Conservation (phyloP, 92 coral and sea anemone species). For the Actinostola sp. region DNA sequence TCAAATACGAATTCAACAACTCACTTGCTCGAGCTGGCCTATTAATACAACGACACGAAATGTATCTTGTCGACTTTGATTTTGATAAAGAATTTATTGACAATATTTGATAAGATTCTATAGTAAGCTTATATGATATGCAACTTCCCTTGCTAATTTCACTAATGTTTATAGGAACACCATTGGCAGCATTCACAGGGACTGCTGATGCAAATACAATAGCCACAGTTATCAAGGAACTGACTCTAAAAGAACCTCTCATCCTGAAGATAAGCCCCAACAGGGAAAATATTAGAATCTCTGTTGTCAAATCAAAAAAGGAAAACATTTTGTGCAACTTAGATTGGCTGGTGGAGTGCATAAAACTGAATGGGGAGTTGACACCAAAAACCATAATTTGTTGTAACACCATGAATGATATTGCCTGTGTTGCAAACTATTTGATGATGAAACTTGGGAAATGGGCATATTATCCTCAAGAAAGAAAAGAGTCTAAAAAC, state of each 20-base stretch:
- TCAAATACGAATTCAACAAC: too few species aligned
- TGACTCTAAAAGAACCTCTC: background rate
- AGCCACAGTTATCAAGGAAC: background rate
- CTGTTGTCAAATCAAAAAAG: conserved; percentile 5
- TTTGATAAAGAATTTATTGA: too few species aligned
- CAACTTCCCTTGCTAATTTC: too few species aligned
- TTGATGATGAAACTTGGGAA: conserved; percentile 30
- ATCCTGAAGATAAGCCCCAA: conserved; percentile 29
- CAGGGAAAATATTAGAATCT: conserved; percentile 16
- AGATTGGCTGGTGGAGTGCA: conserved; percentile 16
- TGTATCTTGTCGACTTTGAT: too few species aligned
- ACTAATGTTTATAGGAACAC: too few species aligned
- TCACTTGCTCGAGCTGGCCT: too few species aligned
- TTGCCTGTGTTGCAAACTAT: conserved; percentile 27
- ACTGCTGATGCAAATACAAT: conserved; percentile 23
- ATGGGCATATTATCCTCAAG: background rate
- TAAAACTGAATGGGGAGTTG: conserved; percentile 4
- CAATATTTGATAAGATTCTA: too few species aligned
- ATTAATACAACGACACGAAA: too few species aligned
- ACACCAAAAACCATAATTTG: conserved; percentile 37
- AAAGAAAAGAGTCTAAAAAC: conserved; percentile 6
- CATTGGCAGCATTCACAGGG: conserved; percentile 30
- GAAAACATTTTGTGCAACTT: background rate
- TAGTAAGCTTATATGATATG: too few species aligned
- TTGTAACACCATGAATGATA: conserved; percentile 40